Conservation (phyloP, 1,140 invertebrate species). For the Brachionus koreanus region DNA sequence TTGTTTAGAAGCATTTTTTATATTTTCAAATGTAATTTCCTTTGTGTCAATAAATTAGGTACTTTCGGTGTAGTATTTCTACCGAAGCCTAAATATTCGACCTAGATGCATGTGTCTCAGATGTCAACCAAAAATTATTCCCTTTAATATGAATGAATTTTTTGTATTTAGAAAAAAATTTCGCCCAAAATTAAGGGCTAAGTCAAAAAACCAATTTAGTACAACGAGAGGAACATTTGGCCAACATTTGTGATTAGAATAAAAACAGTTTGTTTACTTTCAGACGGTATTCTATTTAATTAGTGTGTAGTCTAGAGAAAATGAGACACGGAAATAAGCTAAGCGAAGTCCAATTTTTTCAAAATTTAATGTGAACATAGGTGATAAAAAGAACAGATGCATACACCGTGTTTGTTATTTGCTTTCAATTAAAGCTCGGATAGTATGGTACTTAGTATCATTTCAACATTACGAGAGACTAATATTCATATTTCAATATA, state of each 20-base stretch:
- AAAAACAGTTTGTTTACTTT: background rate
- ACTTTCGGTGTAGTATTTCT: background rate
- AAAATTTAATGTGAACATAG: background rate
- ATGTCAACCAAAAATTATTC: background rate
- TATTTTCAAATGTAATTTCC: background rate
- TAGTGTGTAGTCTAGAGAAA: background rate
- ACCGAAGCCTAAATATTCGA: background rate
- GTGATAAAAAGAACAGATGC: constrained; percentile 17
- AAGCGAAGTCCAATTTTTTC: background rate
- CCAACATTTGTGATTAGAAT: background rate
- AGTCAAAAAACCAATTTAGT: background rate
- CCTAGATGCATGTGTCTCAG: background rate
- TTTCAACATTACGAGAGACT: constrained; percentile 8
- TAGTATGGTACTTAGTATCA: background rate
- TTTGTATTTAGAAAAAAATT: background rate
- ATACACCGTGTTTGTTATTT: background rate
- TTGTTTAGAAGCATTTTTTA: background rate
- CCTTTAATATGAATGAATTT: background rate
- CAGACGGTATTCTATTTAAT: background rate
- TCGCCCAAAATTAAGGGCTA: background rate
- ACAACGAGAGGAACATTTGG: background rate
- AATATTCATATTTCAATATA: constrained; percentile 34
- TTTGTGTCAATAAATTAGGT: background rate
- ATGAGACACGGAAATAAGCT: constrained; percentile 6
- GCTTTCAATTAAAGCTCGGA: background rate